Base-by-base conservation (phyloP, 2,888 invertebrate genomes). In the Villa cingulata region DNA sequence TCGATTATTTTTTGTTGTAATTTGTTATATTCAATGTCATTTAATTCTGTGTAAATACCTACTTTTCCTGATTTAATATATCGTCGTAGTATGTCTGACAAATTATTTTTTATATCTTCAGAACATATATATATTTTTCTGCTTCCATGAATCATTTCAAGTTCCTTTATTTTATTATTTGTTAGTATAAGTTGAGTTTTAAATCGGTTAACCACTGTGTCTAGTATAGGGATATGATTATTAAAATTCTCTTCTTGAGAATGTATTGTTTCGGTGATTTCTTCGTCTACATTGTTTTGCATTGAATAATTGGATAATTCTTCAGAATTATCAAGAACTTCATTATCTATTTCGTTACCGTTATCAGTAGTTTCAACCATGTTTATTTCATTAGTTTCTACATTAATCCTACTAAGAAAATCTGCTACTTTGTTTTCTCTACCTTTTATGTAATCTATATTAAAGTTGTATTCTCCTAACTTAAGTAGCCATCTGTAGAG, bases 401-500 rank as follows among this genome's bases (percentile, higher is more conserved):
- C 7, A 23, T 23, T 23, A 23, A 43, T 43, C 64, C 64, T 6
- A 59, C 64, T 51, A 17, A 53, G 23, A 14, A 43, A 42, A 10
- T 50, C 50, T 2, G 50, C 53, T 10, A 45, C 47, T 3, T 42
- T 36, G n/a, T 57, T 56, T 29, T 39, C 34, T 32, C 51, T 54
- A 6, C 57, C 56, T 20, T 54, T 49, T 41, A 55, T 55, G 38
- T 60, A 58, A 5, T 48, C 47, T 3, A 63, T 54, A 18, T 56
- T 52, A 29, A 56, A 62, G 27, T 61, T 56, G 39, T 52, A 64
- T 45, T 62, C 62, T 40, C 55, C 54, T 54, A 62, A 50, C 50
- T 59, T 40, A 60, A 53, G 10, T 59, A 45, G 51, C 66, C 65
- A 68, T 4, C 65, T 44, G 15, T 58, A 60, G 14, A 65, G 50